Conservation (phyloP, 1,140 invertebrate species). For the Bombus polaris region DNA sequence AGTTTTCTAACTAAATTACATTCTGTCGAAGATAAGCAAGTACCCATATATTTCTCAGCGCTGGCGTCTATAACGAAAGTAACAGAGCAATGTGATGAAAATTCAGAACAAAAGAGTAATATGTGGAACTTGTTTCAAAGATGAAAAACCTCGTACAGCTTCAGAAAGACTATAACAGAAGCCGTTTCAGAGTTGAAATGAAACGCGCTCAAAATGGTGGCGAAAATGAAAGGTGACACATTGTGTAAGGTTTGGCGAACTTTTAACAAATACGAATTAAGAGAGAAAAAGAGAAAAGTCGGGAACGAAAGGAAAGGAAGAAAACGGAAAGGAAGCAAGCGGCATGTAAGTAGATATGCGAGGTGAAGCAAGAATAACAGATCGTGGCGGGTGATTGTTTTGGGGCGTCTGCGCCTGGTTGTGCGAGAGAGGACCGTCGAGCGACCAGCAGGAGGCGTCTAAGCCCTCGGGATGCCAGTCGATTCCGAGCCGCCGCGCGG, state of each 20-base stretch:
- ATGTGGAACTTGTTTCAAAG: too few relatives aligned
- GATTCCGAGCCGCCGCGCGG: slow-evolving; percentile 80
- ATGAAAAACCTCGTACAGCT: too few relatives aligned
- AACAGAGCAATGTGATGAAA: too few relatives aligned
- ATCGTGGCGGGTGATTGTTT: slow-evolving; percentile 68
- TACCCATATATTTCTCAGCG: too few relatives aligned
- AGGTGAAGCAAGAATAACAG: slow-evolving; percentile 25
- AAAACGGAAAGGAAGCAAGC: too few relatives aligned
- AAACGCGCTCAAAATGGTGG: neutral
- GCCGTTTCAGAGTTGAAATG: neutral
- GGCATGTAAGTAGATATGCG: neutral
- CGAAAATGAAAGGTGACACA: neutral
- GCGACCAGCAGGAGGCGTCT: slow-evolving; percentile 75
- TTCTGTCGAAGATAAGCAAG: too few relatives aligned
- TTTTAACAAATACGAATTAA: neutral
- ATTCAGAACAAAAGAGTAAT: too few relatives aligned
- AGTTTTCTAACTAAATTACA: too few relatives aligned
- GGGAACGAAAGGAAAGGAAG: neutral
- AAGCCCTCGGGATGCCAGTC: slow-evolving; percentile 75
- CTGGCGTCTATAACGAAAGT: too few relatives aligned
- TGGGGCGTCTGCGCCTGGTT: slow-evolving; percentile 76
- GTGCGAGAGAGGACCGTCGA: slow-evolving; percentile 66
- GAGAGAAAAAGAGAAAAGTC: neutral
- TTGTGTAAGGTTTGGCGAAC: too few relatives aligned
- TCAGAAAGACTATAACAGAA: too few relatives aligned